Evolutionary conservation across 2,797 vertebrate species (phyloP), one percentile per base, ranked within the genome.

Genomic region (Chaetodon trifasciatus): DNA sequence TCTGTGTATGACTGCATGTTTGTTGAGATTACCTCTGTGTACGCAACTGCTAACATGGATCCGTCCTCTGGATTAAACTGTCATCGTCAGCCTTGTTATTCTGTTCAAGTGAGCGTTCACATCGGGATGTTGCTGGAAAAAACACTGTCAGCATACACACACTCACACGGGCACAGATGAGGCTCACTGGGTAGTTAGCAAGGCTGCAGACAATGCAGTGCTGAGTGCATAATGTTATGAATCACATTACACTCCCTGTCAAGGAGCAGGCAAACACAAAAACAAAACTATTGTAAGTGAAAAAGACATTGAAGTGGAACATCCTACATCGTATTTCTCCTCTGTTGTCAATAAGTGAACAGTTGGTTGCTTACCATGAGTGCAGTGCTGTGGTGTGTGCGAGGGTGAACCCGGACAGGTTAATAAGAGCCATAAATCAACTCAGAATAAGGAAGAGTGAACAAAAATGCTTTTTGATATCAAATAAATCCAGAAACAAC

Each of bases 41-140:
- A 37, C 65, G 17, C 62, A 32, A 77, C 70, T 70, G 55, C 69
- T 70, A 17, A 62, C 21, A 70, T 40, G 42, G 40, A 35, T 57
- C 39, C 35, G 44, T 58, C n/a, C 60, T 50, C 39, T 49, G 61
- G 76, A 74, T 70, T 80, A 66, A 70, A 63, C 60, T 78, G 72
- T 47, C 16, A 6, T 35, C 52, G 57, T 79, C 74, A 64, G 63
- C 35, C 15, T 16, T 70, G 63, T 49, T 72, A 52, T 67, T 85
- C 74, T 81, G 39, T 77, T 77, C 47, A 71, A 60, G 66, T 70
- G 76, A 79, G 62, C 2, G 47, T 82, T 84, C 76, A 55, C 74
- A 78, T 83, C 66, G 80, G 67, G 52, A 44, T 32, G 56, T 64
- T 63, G 67, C 76, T 66, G 55, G 72, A 86, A 70, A 62, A 85